Evolutionary conservation across 2,888 invertebrate genomes (phyloP).

Genomic region (Pristionchus exspectatus): DNA sequence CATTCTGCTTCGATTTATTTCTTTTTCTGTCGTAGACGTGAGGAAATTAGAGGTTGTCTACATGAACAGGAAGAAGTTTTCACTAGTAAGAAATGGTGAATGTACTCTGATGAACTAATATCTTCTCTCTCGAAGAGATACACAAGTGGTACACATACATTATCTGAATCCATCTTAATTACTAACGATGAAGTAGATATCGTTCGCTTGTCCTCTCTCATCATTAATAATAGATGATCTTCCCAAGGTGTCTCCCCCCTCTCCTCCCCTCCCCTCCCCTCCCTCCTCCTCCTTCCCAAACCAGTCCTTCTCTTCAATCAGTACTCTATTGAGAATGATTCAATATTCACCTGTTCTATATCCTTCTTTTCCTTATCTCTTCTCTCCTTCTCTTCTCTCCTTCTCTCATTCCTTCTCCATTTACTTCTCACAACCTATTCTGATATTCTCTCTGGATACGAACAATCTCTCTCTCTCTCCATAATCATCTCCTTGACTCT

Average conservation of each 20-base stretch:
- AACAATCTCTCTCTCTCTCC: conserved; percentile 1
- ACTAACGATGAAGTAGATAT: neutral
- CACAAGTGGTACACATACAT: neutral
- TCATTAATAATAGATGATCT: conserved; percentile 18
- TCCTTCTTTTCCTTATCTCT: neutral
- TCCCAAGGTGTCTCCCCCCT: neutral
- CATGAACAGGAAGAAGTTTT: neutral
- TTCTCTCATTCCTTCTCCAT: conserved; percentile 30
- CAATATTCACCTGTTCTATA: neutral
- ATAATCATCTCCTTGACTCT: conserved; percentile 21
- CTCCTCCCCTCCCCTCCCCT: neutral
- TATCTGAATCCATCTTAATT: neutral
- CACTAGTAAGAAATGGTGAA: neutral
- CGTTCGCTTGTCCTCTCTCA: neutral
- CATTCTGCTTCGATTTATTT: neutral
- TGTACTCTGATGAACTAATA: neutral
- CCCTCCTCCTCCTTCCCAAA: neutral
- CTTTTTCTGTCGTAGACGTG: neutral
- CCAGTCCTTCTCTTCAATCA: conserved; percentile 23
- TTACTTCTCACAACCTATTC: conserved; percentile 40
- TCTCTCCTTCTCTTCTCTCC: neutral
- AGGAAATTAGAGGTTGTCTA: neutral
- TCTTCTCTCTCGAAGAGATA: neutral
- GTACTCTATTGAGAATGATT: neutral
- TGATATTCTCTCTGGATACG: neutral